Evolutionary conservation across 2,113 vertebrate genomes (phyloP).

Genomic region (Thalassarche chlororhynchos): DNA sequence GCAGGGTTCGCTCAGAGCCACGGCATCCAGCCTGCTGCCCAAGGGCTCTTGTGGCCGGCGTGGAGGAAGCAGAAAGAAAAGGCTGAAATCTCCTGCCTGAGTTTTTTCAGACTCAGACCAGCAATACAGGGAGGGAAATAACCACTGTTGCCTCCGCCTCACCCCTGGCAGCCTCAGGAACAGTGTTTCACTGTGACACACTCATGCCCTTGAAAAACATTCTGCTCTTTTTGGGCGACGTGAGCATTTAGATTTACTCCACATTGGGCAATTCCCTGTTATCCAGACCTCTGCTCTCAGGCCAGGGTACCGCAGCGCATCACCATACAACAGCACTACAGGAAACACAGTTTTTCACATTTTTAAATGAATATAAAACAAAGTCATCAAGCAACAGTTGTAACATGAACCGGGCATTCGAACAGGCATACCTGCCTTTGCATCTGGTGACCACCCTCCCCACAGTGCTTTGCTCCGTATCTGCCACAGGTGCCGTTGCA

Average conservation of each 20-base stretch:
- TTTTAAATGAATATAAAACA: neutral
- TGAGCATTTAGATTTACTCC: neutral
- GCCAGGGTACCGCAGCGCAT: neutral
- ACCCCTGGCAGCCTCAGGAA: neutral
- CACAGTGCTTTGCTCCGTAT: rapidly evolving
- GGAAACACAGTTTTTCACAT: neutral
- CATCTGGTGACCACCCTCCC: neutral
- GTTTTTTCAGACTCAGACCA: neutral
- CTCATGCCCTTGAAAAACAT: neutral
- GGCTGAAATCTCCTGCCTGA: neutral
- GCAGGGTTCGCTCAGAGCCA: neutral
- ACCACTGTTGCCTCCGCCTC: neutral
- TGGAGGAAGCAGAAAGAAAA: neutral
- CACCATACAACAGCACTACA: neutral
- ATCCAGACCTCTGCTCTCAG: neutral
- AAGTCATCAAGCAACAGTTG: neutral
- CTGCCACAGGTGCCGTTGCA: neutral
- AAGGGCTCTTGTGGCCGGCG: rapidly evolving
- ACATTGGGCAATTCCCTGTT: neutral
- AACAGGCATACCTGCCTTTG: neutral
- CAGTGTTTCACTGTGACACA: neutral
- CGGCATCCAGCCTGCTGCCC: neutral
- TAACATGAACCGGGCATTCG: neutral
- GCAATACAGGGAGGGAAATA: neutral
- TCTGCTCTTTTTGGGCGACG: neutral